Percentiles rank a stretch among this genome's conserved stretches.
These are phyloP conservation scores for Pocillopora damicornis DNA, from an alignment of 64 coral and sea anemone genomes.

Conservation along the genomic window DNA sequence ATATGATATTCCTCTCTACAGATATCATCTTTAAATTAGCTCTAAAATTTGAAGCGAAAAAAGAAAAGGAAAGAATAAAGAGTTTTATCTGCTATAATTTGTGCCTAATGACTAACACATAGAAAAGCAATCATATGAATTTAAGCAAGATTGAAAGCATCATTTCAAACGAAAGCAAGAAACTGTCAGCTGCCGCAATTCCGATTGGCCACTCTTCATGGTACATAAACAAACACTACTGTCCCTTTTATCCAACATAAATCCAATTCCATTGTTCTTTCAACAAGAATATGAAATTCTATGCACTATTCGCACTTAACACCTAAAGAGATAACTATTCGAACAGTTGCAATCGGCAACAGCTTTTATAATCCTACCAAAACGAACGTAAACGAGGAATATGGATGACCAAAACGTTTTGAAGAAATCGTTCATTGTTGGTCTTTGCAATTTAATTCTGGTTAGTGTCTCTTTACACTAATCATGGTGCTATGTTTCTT, in stretches of 20 bases:
- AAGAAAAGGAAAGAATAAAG: too few species aligned
- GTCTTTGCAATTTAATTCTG: neutral
- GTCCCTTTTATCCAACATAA: neutral
- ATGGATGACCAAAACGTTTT: neutral
- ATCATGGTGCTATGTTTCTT: neutral
- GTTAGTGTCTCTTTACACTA: neutral
- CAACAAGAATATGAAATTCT: neutral
- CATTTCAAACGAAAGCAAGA: neutral
- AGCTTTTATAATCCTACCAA: neutral
- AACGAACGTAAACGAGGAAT: neutral
- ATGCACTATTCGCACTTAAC: neutral
- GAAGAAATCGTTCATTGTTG: neutral
- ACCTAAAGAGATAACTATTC: neutral
- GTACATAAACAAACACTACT: neutral
- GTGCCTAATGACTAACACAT: too few species aligned
- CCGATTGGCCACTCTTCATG: neutral
- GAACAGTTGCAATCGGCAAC: neutral
- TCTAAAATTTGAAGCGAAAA: too few species aligned
- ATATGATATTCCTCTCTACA: neutral
- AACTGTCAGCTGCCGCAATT: neutral
- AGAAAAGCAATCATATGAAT: neutral
- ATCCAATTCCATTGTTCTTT: neutral
- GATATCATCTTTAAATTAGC: too few species aligned
- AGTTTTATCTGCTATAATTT: too few species aligned
- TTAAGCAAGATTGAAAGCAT: neutral